Base-by-base conservation (phyloP, 2,797 vertebrate genomes). In the Ctenochaetus hawaiiensis region DNA sequence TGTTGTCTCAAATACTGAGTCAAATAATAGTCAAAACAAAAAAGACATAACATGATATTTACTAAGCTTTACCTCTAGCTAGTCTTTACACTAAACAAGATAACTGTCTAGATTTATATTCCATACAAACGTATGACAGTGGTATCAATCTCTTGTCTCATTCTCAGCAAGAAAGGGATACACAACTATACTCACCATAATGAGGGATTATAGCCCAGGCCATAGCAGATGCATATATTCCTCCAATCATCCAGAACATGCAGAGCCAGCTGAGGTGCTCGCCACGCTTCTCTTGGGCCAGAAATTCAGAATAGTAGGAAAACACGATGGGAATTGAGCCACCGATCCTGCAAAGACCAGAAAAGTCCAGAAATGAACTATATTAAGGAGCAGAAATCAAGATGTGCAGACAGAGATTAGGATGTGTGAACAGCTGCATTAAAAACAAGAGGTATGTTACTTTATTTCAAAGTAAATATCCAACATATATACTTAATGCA, bases 181-280 rank as follows among this genome's bases (percentile, higher is more conserved):
- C 26, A 30, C 26, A 30, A 30, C 26, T 30, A 43, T 72, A 67
- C 95, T 93, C 89, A 99, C 98, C 98, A 0, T 99, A 99, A 89
- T 99, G 98, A 6, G 98, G 98, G 69, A 99, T 99, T 89, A 99
- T 99, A 76, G 97, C 97, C 98, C 98, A 99, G 66, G 98, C 98
- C 98, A 99, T 99, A 0, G 98, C 97, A 0, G 98, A 98, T 0
- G 98, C 98, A 0, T 99, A 99, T 80, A 99, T 99, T 11, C 98
- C 98, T 0, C 98, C 98, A 0, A 99, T 98, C 98, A 99, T 99
- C 98, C 98, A 99, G 91, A 99, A 99, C 97, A 99, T 99, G 91
- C 97, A 98, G 80, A 99, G 97, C 98, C 98, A 99, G 89, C 98
- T 99, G 82, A 99, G 92, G 80, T 99, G 98, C 81, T 99, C 98